phyloP scores from a whole-genome alignment of 2,797 vertebrate genomes.

The Paramormyrops hopkinsi region DNA sequence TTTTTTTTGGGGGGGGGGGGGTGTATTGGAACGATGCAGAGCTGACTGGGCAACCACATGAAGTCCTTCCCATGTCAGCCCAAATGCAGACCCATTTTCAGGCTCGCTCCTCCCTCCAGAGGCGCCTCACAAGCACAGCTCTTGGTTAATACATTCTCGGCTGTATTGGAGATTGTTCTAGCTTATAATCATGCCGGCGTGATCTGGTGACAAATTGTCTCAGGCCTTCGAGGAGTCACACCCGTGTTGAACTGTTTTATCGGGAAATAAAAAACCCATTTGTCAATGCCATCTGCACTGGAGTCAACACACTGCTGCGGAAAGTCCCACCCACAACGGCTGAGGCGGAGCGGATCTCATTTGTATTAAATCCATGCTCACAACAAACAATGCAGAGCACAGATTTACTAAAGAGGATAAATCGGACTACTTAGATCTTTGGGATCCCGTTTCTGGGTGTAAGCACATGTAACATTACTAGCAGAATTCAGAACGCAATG shows the following conservation, averaged over 20 bases:
- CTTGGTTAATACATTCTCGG: background rate
- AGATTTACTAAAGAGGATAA: background rate
- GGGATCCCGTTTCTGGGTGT: background rate
- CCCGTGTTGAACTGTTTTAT: background rate
- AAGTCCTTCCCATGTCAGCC: background rate
- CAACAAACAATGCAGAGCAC: slow-evolving; percentile 2
- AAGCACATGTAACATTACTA: background rate
- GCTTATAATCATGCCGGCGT: background rate
- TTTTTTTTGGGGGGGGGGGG: background rate
- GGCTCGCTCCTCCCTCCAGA: background rate
- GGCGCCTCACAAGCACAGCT: background rate
- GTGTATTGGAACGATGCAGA: background rate
- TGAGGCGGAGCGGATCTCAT: background rate
- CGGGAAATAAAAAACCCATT: background rate
- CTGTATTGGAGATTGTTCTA: background rate
- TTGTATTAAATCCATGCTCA: slow-evolving; percentile 2
- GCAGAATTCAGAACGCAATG: background rate
- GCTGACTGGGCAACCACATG: background rate
- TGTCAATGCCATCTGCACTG: background rate
- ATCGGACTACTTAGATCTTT: background rate
- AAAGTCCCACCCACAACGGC: background rate
- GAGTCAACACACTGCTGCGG: background rate
- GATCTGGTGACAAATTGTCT: background rate
- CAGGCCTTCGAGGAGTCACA: background rate
- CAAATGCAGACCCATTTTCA: background rate